These are phyloP conservation scores for Panthera uncia DNA, from an alignment of 2,113 vertebrate species.

Conservation along the genomic window DNA sequence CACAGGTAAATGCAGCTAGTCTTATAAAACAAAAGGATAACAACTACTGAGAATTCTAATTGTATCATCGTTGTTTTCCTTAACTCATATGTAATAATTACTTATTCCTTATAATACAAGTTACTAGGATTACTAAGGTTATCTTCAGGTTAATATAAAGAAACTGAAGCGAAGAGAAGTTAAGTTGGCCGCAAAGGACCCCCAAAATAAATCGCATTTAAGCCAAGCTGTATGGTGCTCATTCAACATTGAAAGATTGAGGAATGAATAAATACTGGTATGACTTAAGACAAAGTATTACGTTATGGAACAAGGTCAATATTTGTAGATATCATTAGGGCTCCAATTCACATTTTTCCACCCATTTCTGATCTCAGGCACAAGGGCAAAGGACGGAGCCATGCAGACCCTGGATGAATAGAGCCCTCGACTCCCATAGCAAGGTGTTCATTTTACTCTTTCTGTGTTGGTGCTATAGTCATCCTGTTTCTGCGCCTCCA, in stretches of 20 bases:
- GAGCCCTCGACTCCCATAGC: background rate
- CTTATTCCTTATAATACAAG: background rate
- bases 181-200: background rate
- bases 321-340: background rate
- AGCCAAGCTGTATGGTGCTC: background rate
- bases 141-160: background rate
- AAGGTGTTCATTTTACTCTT: background rate
- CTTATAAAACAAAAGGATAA: background rate
- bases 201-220: background rate
- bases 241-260: background rate
- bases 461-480: background rate
- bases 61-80: background rate
- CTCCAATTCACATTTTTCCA: background rate
- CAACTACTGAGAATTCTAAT: background rate
- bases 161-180: background rate
- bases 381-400: background rate
- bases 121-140: background rate
- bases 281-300: background rate
- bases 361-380: background rate
- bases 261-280: background rate
- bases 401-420: background rate
- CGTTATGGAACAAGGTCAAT: background rate
- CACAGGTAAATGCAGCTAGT: background rate
- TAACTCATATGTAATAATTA: background rate
- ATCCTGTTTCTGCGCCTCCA: background rate